phyloP scores from a whole-genome alignment of 2,113 vertebrate species.

The Eulemur macaco region DNA sequence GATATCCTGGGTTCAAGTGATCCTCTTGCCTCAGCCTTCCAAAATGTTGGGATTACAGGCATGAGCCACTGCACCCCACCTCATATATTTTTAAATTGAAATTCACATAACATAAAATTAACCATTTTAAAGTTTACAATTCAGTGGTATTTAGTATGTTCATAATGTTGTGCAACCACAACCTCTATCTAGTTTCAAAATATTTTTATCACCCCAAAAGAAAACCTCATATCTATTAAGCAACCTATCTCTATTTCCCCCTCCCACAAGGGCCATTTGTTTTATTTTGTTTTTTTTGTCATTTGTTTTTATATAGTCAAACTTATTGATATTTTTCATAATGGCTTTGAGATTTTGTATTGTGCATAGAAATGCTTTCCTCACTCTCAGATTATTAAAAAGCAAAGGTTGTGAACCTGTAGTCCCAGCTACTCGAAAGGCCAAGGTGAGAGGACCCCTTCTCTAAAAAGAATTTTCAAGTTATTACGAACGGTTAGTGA shows the following conservation, averaged over 20 bases:
- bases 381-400: background rate
- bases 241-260: background rate
- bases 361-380: background rate
- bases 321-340: background rate
- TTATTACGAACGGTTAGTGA: background rate
- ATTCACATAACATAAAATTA: no score
- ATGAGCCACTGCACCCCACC: background rate
- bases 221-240: background rate
- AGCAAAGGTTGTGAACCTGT: background rate
- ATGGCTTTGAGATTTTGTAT: background rate
- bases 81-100: no score
- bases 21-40: background rate
- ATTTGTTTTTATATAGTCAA: background rate
- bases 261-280: background rate
- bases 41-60: background rate
- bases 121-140: no score
- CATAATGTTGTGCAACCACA: no score
- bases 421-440: background rate
- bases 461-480: background rate
- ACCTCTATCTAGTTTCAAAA: background rate
- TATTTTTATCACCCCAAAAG: background rate
- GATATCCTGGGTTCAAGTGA: background rate
- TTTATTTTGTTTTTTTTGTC: background rate
- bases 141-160: no score
- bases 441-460: background rate